Evolutionary conservation across 2,797 vertebrate genomes (phyloP).

Genomic region (Fundulus diaphanus): DNA sequence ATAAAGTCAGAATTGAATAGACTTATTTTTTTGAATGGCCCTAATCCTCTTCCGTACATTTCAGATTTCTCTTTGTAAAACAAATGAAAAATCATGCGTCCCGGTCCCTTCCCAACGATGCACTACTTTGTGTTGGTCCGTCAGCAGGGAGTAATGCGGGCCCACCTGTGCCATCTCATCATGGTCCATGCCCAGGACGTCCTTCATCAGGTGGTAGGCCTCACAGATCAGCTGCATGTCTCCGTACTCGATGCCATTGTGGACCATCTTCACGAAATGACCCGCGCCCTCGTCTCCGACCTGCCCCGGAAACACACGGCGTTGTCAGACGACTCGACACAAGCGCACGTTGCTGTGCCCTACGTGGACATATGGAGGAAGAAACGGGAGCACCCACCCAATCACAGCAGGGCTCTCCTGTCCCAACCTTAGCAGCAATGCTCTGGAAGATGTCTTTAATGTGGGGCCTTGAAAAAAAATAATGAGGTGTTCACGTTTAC

Average conservation of each 20-base stretch:
- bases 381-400: slow-evolving; percentile 85
- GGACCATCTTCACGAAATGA: slow-evolving; percentile 99
- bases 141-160: neutral
- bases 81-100: no score
- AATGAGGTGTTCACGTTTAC: neutral
- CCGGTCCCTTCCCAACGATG: no score
- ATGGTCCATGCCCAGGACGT: slow-evolving; percentile 89
- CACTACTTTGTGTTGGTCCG: neutral
- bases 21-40: no score
- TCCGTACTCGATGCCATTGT: slow-evolving; percentile 98
- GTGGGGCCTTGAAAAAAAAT: slow-evolving; percentile 85
- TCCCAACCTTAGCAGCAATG: slow-evolving; percentile 95
- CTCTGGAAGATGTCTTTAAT: slow-evolving; percentile 97
- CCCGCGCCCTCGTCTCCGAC: slow-evolving; percentile 97
- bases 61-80: no score
- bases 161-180: slow-evolving; percentile 92
- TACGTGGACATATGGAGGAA: neutral
- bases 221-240: slow-evolving; percentile 99
- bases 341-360: neutral
- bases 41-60: no score
- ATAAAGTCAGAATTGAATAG: no score
- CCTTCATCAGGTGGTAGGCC: slow-evolving; percentile 97
- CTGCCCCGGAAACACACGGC: slow-evolving; percentile 66
- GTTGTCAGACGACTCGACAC: neutral
- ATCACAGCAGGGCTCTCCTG: slow-evolving; percentile 96